phyloP scores from a whole-genome alignment of 2,797 vertebrate genomes.

The Clarias fuscus region DNA sequence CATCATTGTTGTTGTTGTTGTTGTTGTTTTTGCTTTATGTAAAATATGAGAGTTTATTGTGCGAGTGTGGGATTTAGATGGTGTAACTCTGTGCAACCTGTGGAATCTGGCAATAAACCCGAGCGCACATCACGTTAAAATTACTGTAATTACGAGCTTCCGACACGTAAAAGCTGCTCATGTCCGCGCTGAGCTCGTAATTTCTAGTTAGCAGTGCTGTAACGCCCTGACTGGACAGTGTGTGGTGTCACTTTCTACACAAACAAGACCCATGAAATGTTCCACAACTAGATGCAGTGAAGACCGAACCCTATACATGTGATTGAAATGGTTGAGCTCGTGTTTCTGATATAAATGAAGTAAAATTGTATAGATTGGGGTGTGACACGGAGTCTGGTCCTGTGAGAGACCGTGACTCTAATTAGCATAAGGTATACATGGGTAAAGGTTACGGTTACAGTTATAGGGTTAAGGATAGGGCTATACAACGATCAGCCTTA shows the following conservation, averaged over 20 bases:
- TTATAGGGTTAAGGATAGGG: neutral
- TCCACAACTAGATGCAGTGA: neutral
- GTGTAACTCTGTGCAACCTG: neutral
- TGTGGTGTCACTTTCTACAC: neutral
- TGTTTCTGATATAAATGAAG: neutral
- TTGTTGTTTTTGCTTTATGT: too few relatives aligned
- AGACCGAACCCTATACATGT: neutral
- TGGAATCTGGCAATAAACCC: neutral
- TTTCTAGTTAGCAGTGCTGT: constrained; percentile 1
- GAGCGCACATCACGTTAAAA: neutral
- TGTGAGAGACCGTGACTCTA: neutral
- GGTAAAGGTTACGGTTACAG: too few relatives aligned
- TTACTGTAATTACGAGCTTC: constrained; percentile 16
- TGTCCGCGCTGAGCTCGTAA: neutral
- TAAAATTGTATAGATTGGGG: neutral
- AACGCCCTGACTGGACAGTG: neutral
- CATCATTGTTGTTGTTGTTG: too few relatives aligned
- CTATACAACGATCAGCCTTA: too few relatives aligned
- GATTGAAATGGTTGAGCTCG: neutral
- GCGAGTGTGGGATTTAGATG: neutral
- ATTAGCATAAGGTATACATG: neutral
- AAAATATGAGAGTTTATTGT: neutral
- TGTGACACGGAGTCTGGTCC: neutral
- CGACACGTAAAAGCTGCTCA: neutral
- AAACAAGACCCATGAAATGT: neutral